phyloP scores from a whole-genome alignment of 2,888 invertebrate species.

The Andrena praecox region DNA sequence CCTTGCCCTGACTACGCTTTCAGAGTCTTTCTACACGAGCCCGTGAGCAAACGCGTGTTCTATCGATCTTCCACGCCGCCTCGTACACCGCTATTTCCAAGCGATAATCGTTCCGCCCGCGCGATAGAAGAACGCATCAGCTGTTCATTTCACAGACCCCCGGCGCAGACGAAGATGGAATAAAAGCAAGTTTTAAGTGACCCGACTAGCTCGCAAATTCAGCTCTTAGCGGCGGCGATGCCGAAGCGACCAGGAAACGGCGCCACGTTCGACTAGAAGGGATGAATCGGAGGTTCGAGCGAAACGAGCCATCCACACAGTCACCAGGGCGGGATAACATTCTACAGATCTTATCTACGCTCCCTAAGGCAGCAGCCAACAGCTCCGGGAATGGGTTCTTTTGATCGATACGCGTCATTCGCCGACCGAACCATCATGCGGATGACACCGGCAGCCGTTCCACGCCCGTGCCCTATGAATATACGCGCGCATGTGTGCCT shows the following conservation, averaged over 20 bases:
- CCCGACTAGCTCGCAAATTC: neutral
- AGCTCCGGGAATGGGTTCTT: slow-evolving; percentile 55
- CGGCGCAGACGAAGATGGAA: neutral
- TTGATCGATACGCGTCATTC: slow-evolving; percentile 75
- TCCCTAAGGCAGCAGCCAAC: slow-evolving; percentile 38
- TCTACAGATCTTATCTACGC: neutral
- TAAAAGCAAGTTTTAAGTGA: neutral
- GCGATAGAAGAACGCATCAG: slow-evolving; percentile 43
- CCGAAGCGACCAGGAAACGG: neutral
- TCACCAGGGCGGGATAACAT: neutral
- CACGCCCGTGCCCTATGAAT: slow-evolving; percentile 33
- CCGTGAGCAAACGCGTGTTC: slow-evolving; percentile 18
- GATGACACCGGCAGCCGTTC: slow-evolving; percentile 68
- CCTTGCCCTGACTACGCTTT: slow-evolving; percentile 6
- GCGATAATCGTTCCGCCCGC: slow-evolving; percentile 55
- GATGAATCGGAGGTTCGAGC: neutral
- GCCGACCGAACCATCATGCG: slow-evolving; percentile 61
- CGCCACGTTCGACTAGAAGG: neutral
- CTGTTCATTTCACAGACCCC: slow-evolving; percentile 55
- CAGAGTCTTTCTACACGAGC: slow-evolving; percentile 29
- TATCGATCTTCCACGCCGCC: slow-evolving; percentile 49
- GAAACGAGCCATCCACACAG: neutral
- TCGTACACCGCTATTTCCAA: slow-evolving; percentile 63
- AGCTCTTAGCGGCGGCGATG: neutral
- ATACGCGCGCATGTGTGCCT: slow-evolving; percentile 34